These are phyloP conservation scores for Leuciscus waleckii DNA, from an alignment of 2,797 vertebrate species.

Conservation along the genomic window DNA sequence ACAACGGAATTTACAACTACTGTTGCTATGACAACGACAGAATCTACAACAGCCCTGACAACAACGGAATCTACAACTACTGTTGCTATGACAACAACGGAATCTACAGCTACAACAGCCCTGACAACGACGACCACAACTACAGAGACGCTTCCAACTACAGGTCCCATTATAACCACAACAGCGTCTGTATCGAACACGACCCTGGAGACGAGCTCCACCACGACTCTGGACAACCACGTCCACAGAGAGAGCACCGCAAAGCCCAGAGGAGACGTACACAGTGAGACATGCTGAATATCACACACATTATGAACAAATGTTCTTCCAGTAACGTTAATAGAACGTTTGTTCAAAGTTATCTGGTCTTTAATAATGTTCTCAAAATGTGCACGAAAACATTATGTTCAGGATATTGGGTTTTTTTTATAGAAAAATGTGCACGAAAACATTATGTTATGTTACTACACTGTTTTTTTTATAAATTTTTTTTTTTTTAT, in stretches of 20 bases:
- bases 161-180: constrained; percentile 35
- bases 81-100: neutral
- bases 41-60: neutral
- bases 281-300: constrained; percentile 82
- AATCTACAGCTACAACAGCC: neutral
- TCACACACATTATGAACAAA: neutral
- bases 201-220: constrained; percentile 24
- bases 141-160: neutral
- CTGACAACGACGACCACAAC: constrained; percentile 8
- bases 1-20: neutral
- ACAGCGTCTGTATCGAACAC: constrained; percentile 29
- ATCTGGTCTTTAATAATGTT: too few species aligned
- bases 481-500: too few species aligned
- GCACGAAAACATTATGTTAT: too few species aligned
- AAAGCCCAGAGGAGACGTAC: constrained; percentile 90
- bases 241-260: constrained; percentile 82
- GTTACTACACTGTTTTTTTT: too few species aligned
- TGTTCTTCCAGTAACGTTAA: too few species aligned
- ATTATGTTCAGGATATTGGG: too few species aligned
- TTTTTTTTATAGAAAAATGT: too few species aligned
- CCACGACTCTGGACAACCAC: constrained; percentile 81
- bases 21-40: neutral
- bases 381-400: too few species aligned
- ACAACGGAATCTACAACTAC: neutral
- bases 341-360: too few species aligned